A percentile compares a stretch with the other conserved stretches of the same genome.
phyloP scores from a whole-genome alignment of 2,113 vertebrate genomes.

The Dipodomys ordii region DNA sequence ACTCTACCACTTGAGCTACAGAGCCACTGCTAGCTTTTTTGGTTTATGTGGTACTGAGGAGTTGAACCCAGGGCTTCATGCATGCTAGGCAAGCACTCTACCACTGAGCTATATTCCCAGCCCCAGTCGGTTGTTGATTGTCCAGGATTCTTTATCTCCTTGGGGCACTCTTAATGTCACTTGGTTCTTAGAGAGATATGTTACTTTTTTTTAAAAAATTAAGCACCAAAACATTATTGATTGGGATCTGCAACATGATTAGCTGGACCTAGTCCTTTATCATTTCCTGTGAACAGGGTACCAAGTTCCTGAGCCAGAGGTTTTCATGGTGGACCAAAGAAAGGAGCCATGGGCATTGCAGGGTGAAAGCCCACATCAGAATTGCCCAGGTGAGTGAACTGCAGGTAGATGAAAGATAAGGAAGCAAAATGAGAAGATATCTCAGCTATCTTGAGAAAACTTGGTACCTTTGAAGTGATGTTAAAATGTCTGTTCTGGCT shows the following conservation, averaged over 20 bases:
- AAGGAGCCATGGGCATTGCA: conserved; percentile 38
- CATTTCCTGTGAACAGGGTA: conserved; percentile 49
- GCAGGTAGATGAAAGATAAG: not conserved
- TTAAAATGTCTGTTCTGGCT: not conserved
- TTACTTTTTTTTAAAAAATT: not conserved
- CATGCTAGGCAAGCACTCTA: too few relatives aligned
- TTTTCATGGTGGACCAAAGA: conserved; percentile 52
- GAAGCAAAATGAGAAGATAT: not conserved
- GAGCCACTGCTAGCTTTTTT: too few relatives aligned
- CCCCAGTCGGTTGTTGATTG: not conserved
- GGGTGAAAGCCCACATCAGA: not conserved
- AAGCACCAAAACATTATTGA: not conserved
- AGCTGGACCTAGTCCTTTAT: not conserved
- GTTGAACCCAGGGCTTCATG: too few relatives aligned
- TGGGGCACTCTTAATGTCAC: not conserved
- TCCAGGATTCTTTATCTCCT: not conserved
- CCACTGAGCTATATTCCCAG: not conserved
- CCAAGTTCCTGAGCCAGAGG: conserved; percentile 59
- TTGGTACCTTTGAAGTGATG: not conserved
- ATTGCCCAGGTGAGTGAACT: conserved; percentile 52
- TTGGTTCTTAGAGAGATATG: not conserved
- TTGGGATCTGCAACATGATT: not conserved
- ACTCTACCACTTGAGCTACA: too few relatives aligned
- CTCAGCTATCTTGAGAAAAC: not conserved
- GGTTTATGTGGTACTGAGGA: too few relatives aligned